Percentiles rank a stretch among this genome's conserved stretches.
These are phyloP conservation scores for Thamnaconus septentrionalis DNA, from an alignment of 2,113 vertebrate genomes.

Conservation along the genomic window DNA sequence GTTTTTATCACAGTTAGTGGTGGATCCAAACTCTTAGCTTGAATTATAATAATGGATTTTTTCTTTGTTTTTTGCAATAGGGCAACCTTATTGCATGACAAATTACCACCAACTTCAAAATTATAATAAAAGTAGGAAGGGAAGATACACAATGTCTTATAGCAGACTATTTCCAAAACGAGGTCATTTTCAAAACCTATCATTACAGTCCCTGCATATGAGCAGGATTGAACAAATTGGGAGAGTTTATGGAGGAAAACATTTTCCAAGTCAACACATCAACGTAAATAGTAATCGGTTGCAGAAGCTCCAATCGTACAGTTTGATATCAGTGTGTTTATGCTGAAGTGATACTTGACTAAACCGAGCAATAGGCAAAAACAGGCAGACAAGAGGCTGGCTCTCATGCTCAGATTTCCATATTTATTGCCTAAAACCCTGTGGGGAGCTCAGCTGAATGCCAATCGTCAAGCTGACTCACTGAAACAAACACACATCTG, in stretches of 20 bases:
- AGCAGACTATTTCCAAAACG: too few relatives aligned
- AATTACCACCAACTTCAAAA: too few relatives aligned
- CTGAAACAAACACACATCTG: slow-evolving; percentile 55
- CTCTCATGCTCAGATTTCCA: slow-evolving; percentile 77
- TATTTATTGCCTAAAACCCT: slow-evolving; percentile 80
- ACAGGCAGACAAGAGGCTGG: slow-evolving; percentile 64
- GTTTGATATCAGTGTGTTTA: slow-evolving; percentile 68
- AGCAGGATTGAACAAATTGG: too few relatives aligned
- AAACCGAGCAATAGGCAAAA: slow-evolving; percentile 69
- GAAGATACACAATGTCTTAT: too few relatives aligned
- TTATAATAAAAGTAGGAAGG: too few relatives aligned
- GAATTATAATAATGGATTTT: too few relatives aligned
- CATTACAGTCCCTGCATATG: too few relatives aligned
- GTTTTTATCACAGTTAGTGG: too few relatives aligned
- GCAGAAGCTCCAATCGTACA: slow-evolving; percentile 45
- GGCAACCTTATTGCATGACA: too few relatives aligned
- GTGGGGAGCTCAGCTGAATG: slow-evolving; percentile 75
- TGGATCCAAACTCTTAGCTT: too few relatives aligned
- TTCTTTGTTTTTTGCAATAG: too few relatives aligned
- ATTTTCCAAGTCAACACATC: slow-evolving; percentile 20
- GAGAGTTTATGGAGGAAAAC: not conserved
- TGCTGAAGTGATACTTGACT: slow-evolving; percentile 71
- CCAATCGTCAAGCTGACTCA: slow-evolving; percentile 70
- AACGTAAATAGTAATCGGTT: slow-evolving; percentile 42
- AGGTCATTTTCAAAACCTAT: too few relatives aligned